Conservation (phyloP, 2,888 invertebrate genomes). For the Miltochrista miniata region DNA sequence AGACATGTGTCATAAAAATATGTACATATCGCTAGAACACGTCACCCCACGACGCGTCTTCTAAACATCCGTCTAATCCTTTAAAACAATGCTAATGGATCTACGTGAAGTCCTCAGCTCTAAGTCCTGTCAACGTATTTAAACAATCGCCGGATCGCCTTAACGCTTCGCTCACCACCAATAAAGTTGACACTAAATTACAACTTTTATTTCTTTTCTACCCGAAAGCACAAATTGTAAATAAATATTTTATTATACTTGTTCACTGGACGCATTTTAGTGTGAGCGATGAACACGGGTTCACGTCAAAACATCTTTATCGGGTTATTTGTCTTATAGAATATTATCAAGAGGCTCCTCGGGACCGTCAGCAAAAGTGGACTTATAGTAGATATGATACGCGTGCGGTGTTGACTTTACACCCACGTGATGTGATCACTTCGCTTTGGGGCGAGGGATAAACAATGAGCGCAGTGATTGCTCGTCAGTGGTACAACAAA, state of each 20-base stretch:
- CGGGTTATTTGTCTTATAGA: slow-evolving; percentile 84
- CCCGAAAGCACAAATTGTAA: slow-evolving; percentile 72
- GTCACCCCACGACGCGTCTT: slow-evolving; percentile 58
- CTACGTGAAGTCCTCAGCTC: slow-evolving; percentile 70
- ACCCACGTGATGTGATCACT: slow-evolving; percentile 78
- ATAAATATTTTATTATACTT: slow-evolving; percentile 81
- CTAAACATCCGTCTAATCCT: slow-evolving; percentile 78
- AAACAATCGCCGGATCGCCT: slow-evolving; percentile 69
- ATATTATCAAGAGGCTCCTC: slow-evolving; percentile 82
- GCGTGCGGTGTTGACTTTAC: slow-evolving; percentile 80
- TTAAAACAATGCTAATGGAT: slow-evolving; percentile 84
- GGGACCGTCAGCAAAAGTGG: slow-evolving; percentile 82
- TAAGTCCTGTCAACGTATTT: slow-evolving; percentile 75
- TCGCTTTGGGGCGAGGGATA: slow-evolving; percentile 74
- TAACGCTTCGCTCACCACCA: slow-evolving; percentile 78
- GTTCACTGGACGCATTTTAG: slow-evolving; percentile 81
- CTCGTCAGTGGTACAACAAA: slow-evolving; percentile 75
- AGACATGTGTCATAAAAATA: slow-evolving; percentile 79
- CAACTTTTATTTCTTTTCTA: slow-evolving; percentile 71
- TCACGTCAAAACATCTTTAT: slow-evolving; percentile 84
- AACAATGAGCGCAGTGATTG: slow-evolving; percentile 81
- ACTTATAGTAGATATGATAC: slow-evolving; percentile 67
- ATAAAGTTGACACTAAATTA: slow-evolving; percentile 81
- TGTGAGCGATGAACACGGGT: slow-evolving; percentile 83
- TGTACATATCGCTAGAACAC: slow-evolving; percentile 63